A percentile compares a stretch with the other conserved stretches of the same genome.
Evolutionary conservation across 2,888 invertebrate species (phyloP).

Genomic region (Alviniconcha strummeri): DNA sequence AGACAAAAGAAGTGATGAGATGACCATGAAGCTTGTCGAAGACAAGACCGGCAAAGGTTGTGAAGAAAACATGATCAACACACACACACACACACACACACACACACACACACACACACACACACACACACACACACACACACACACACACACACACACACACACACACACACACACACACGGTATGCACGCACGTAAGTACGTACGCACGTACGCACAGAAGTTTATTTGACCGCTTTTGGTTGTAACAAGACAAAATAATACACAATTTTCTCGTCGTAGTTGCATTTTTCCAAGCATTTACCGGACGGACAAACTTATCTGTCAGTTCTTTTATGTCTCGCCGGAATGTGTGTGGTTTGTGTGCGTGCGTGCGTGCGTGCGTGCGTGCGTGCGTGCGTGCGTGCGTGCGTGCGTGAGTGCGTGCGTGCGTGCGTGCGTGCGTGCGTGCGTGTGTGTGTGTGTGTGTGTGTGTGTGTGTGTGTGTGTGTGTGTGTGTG

Average conservation of each 20-base stretch:
- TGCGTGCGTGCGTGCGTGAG: neutral
- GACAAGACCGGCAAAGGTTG: too few species aligned
- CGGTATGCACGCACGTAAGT: neutral
- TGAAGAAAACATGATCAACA: too few species aligned
- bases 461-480: neutral
- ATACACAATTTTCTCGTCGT: too few species aligned
- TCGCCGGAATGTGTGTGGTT: neutral
- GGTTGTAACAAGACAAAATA: too few species aligned
- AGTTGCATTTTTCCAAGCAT: too few species aligned
- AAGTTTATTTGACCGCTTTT: too few species aligned
- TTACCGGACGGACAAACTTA: too few species aligned
- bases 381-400: too few species aligned
- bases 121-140: neutral
- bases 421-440: conserved; percentile 16
- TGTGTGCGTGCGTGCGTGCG: neutral
- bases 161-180: neutral
- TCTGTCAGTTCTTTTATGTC: too few species aligned
- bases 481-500: neutral
- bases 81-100: neutral
- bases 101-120: neutral
- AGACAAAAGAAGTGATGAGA: too few species aligned
- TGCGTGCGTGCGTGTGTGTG: conserved; percentile 5
- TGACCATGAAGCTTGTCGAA: too few species aligned
- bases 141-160: neutral
- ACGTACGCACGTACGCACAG: neutral